Evolutionary conservation across 2,797 vertebrate genomes (phyloP).

Genomic region (Scolopax bukidnonensis): DNA sequence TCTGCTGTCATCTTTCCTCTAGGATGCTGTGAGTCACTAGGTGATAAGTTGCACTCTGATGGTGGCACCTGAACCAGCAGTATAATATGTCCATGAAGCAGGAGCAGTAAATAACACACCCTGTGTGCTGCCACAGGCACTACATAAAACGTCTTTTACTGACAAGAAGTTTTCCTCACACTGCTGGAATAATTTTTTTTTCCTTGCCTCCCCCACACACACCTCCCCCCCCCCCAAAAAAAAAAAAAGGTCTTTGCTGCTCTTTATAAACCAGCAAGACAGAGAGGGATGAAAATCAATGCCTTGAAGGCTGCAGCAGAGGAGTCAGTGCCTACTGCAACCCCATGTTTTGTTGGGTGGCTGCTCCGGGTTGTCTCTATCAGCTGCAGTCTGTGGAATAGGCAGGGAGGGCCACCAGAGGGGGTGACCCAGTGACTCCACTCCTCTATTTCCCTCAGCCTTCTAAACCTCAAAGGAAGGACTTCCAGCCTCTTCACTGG

Average conservation of each 20-base stretch:
- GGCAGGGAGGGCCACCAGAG: rapidly evolving
- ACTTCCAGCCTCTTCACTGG: neutral
- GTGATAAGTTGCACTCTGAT: slow-evolving; percentile 53
- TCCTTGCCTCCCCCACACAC: no score
- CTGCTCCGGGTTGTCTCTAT: neutral
- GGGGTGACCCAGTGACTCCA: neutral
- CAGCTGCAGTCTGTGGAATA: neutral
- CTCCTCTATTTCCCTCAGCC: neutral
- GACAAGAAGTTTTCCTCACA: slow-evolving; percentile 29
- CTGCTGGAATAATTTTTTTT: neutral
- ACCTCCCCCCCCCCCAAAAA: no score
- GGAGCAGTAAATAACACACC: slow-evolving; percentile 53
- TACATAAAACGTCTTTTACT: slow-evolving; percentile 46
- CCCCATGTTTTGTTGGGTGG: rapidly evolving
- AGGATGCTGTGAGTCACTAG: slow-evolving; percentile 39
- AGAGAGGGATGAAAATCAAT: neutral
- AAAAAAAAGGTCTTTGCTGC: neutral
- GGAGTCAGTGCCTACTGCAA: neutral
- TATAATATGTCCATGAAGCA: neutral
- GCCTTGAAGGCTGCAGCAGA: neutral
- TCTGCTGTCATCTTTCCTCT: slow-evolving; percentile 1
- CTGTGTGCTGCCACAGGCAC: neutral
- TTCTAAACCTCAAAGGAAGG: neutral
- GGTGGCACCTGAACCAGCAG: slow-evolving; percentile 58
- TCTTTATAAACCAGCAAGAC: neutral